Base-by-base conservation (phyloP, 2,888 invertebrate genomes). In the Bombylius major region DNA sequence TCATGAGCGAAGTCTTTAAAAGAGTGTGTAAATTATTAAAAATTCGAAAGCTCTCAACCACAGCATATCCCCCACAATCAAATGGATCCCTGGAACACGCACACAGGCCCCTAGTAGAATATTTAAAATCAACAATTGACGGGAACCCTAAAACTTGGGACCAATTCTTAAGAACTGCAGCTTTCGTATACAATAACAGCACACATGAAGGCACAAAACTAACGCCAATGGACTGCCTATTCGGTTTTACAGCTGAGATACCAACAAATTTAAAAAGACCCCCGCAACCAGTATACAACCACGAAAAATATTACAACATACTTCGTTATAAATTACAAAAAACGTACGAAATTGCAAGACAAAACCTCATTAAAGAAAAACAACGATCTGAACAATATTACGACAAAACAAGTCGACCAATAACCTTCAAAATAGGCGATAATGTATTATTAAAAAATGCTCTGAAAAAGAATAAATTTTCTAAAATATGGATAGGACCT, bases 71-170 rank as follows among this genome's bases (percentile, higher is more conserved):
- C 11, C 39, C 39, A 32, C 51, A 57, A 23, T 39, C 58, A 8
- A 58, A 58, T 33, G 54, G 53, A n/a, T 51, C 53, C 4, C 14
- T 55, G 32, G 58, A 60, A 42, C 44, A 59, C 23, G 54, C 14
- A n/a, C 48, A 50, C 14, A 23, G 58, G 5, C 53, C 56, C 2
- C 23, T 60, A 45, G 54, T 51, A 6, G 58, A 56, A 31, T 47
- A 55, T 46, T 23, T 58, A 1, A 13, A 53, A 33, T 54, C 54
- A 31, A 56, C 56, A 34, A 54, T 44, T 0, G 42, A 50, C 4
- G 55, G 58, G 33, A 54, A 50, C 42, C 53, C 48, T 23, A 46
- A 46, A 13, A 58, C 56, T 34, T 58, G 58, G 60, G 60, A 59
- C 13, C 56, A 60, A 34, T 58, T 51, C 51, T 34, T 58, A 7